These are phyloP conservation scores for Ctenosaura bakeri DNA, from an alignment of 2,797 vertebrate genomes.

Conservation along the genomic window DNA sequence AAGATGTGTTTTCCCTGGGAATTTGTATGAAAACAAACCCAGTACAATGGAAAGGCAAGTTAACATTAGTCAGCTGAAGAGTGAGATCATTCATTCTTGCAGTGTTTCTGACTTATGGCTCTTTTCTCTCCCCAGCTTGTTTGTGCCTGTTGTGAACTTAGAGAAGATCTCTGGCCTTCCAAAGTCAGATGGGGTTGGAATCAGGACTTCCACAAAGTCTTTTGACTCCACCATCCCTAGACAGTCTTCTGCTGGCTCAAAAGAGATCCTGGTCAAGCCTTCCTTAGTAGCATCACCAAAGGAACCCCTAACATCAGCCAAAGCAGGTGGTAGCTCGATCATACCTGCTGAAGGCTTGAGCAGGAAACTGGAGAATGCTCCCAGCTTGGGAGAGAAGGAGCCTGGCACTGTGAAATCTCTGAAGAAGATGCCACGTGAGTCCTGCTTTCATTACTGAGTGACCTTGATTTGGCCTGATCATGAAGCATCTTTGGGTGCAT, in stretches of 20 bases:
- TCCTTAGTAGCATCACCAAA: conserved; percentile 72
- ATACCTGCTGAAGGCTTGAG: background rate
- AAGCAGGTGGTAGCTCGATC: conserved; percentile 61
- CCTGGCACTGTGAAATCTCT: conserved; percentile 77
- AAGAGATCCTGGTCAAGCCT: conserved; percentile 80
- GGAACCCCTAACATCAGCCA: conserved; percentile 75
- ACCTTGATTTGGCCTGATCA: too few relatives aligned
- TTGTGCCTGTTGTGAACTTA: conserved; percentile 86
- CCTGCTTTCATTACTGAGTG: background rate
- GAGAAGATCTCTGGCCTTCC: conserved; percentile 88
- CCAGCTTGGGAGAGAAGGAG: conserved; percentile 74
- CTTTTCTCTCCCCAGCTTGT: conserved; percentile 80
- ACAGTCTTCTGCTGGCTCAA: conserved; percentile 72
- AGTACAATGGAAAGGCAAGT: too few relatives aligned
- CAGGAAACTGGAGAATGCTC: conserved; percentile 57
- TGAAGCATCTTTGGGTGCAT: too few relatives aligned
- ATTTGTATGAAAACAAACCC: background rate
- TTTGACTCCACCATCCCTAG: conserved; percentile 75
- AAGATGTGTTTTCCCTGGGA: background rate
- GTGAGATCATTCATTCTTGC: background rate
- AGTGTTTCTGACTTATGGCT: background rate
- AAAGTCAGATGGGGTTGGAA: conserved; percentile 85
- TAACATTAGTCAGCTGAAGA: background rate
- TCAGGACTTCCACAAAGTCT: conserved; percentile 83
- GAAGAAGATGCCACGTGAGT: conserved; percentile 93